phyloP scores from a whole-genome alignment of 2,797 vertebrate species.

The Phrynocephalus vlangalii region DNA sequence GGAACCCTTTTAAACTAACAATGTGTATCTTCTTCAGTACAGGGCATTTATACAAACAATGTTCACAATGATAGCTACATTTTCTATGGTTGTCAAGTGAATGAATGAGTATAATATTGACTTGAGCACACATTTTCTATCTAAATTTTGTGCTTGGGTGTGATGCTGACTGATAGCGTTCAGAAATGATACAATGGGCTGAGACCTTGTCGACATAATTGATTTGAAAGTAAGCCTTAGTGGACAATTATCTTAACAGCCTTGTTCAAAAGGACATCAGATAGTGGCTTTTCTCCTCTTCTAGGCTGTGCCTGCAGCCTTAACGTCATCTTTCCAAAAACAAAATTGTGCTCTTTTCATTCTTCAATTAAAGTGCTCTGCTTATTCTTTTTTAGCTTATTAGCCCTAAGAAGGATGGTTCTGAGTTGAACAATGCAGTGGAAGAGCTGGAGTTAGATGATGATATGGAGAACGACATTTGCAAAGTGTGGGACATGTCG shows the following conservation, averaged over 20 bases:
- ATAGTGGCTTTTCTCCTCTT: too few species aligned
- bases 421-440: slow-evolving; percentile 71
- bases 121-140: background rate
- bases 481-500: slow-evolving; percentile 98
- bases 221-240: background rate
- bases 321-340: background rate
- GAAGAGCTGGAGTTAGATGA: slow-evolving; percentile 83
- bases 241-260: background rate
- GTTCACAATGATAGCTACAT: background rate
- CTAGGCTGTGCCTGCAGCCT: background rate
- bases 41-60: background rate
- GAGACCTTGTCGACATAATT: background rate
- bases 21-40: background rate
- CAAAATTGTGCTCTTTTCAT: background rate
- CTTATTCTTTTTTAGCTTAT: slow-evolving; percentile 68
- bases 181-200: background rate
- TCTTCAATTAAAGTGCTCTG: background rate
- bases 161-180: background rate
- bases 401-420: slow-evolving; percentile 72
- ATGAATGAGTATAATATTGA: background rate
- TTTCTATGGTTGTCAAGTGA: too few species aligned
- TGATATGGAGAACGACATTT: slow-evolving; percentile 92
- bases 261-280: too few species aligned
- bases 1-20: background rate
- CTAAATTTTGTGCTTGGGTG: background rate